These are phyloP conservation scores for Astreopora myriophthalma DNA, from an alignment of 64 coral and sea anemone genomes.

Conservation along the genomic window DNA sequence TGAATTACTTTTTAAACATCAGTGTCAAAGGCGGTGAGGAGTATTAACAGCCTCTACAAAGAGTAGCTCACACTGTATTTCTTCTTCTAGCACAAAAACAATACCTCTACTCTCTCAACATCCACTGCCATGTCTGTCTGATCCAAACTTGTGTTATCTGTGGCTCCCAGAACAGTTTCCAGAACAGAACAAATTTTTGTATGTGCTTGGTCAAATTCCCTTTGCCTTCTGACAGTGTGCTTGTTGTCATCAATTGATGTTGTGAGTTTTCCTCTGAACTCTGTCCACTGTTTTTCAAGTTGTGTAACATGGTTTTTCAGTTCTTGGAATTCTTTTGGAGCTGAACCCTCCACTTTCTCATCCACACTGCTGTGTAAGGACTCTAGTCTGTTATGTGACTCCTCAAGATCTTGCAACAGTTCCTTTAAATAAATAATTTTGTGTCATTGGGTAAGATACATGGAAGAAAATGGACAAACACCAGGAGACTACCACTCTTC, in stretches of 20 bases:
- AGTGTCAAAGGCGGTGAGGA: no score
- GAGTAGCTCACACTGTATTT: neutral
- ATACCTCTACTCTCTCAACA: slow-evolving; percentile 24
- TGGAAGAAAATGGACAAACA: no score
- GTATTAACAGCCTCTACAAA: no score
- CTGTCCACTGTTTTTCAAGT: slow-evolving; percentile 39
- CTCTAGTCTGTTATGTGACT: slow-evolving; percentile 19
- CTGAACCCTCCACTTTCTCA: neutral
- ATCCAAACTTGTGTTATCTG: slow-evolving; percentile 12
- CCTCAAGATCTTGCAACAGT: slow-evolving; percentile 48
- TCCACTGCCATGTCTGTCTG: slow-evolving; percentile 21
- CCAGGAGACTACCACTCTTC: no score
- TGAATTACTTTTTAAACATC: no score
- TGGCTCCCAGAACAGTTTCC: slow-evolving; percentile 15
- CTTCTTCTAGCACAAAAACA: neutral
- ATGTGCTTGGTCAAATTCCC: slow-evolving; percentile 47
- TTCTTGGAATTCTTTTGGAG: slow-evolving; percentile 38
- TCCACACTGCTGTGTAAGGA: slow-evolving; percentile 29
- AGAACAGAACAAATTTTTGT: slow-evolving; percentile 11
- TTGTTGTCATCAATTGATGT: slow-evolving; percentile 22
- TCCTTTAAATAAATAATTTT: neutral
- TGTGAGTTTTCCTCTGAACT: slow-evolving; percentile 1
- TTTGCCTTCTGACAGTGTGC: neutral
- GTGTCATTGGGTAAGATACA: neutral
- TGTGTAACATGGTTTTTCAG: slow-evolving; percentile 48